Conservation (phyloP, 2,888 invertebrate species). For the Meta bourneti region DNA sequence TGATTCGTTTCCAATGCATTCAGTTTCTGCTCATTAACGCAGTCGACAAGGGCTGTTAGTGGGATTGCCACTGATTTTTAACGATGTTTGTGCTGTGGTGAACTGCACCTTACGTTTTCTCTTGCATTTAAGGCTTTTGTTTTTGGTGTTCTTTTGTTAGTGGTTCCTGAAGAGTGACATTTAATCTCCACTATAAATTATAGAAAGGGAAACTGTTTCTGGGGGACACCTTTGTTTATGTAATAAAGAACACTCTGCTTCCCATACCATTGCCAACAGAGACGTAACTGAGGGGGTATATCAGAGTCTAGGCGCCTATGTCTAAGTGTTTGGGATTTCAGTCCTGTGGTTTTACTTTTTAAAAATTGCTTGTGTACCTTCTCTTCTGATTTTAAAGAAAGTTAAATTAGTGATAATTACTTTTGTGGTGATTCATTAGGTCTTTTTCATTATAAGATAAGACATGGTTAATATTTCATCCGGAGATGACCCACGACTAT, state of each 20-base stretch:
- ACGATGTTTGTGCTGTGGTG: background rate
- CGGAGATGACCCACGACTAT: too few species aligned
- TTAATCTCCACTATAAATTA: background rate
- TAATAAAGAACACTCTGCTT: background rate
- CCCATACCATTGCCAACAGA: background rate
- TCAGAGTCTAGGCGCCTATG: too few species aligned
- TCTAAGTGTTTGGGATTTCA: too few species aligned
- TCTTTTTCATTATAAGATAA: too few species aligned
- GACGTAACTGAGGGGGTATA: too few species aligned
- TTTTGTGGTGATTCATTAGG: too few species aligned
- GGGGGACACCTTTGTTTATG: background rate
- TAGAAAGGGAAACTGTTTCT: background rate
- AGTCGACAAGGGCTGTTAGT: background rate
- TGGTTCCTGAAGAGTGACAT: background rate
- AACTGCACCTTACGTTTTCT: background rate
- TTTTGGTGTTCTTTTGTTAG: background rate
- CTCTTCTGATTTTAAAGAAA: too few species aligned
- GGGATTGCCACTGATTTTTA: constrained; percentile 15
- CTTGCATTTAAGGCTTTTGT: background rate
- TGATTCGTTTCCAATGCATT: background rate
- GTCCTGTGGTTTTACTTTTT: too few species aligned
- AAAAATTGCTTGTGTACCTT: too few species aligned
- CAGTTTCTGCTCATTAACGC: background rate
- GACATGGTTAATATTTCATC: too few species aligned
- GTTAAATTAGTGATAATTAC: too few species aligned